phyloP scores from a whole-genome alignment of 23 tunicate species.

The Ciona savignyi region DNA sequence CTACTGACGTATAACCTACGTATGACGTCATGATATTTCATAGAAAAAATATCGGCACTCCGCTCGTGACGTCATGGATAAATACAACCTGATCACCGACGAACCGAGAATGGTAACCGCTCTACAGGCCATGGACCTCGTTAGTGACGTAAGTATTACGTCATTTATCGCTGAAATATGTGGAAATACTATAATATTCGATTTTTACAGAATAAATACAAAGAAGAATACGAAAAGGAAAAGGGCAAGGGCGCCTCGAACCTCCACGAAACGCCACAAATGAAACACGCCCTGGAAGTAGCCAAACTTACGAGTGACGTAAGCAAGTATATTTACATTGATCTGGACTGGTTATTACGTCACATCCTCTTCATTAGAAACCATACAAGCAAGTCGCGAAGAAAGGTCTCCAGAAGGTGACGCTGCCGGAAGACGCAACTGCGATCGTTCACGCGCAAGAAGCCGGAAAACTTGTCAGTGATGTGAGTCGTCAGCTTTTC shows the following conservation, averaged over 20 bases:
- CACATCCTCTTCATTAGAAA: slow-evolving; percentile 27
- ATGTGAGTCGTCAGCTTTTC: too few species aligned
- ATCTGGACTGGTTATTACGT: too few species aligned
- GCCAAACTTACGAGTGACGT: slow-evolving; percentile 59
- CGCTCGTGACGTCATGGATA: slow-evolving; percentile 64
- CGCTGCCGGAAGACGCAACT: slow-evolving; percentile 59
- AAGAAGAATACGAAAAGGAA: slow-evolving; percentile 50
- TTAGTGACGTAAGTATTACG: slow-evolving; percentile 68
- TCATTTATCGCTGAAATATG: not conserved
- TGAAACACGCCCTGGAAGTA: slow-evolving; percentile 42
- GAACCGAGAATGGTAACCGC: slow-evolving; percentile 80
- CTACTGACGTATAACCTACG: not conserved
- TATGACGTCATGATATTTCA: not conserved
- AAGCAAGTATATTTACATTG: too few species aligned
- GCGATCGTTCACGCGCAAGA: slow-evolving; percentile 66
- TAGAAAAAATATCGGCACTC: slow-evolving; percentile 54
- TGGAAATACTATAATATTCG: slow-evolving; percentile 38
- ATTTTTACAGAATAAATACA: slow-evolving; percentile 33
- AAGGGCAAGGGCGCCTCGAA: slow-evolving; percentile 39
- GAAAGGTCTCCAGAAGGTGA: slow-evolving; percentile 33
- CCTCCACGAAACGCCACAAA: slow-evolving; percentile 69
- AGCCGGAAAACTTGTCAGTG: slow-evolving; percentile 65
- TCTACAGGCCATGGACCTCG: slow-evolving; percentile 47
- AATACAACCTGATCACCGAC: slow-evolving; percentile 74
- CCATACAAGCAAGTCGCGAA: slow-evolving; percentile 60